Base-by-base conservation (phyloP, 2,888 invertebrate species). In the Rapana venosa region DNA sequence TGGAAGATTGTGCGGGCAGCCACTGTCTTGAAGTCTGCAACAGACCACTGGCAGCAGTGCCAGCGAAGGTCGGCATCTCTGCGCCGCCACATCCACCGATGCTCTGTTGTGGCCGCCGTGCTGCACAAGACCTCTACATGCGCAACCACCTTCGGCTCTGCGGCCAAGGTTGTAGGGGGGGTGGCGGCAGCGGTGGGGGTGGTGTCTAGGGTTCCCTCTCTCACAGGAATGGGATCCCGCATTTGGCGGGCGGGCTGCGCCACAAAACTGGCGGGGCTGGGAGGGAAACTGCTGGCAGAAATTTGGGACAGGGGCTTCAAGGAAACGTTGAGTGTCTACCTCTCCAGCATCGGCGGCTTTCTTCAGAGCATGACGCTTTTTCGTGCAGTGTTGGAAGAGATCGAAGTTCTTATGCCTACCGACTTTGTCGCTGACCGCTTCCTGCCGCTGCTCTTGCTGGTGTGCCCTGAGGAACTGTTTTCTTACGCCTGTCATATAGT, bases 1-100 rank as follows among this genome's bases (percentile, higher is more conserved):
- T 84, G 84, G 88, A 89, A 89, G n/a, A 36, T 89, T 4, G 84
- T 84, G 8, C 84, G 83, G n/a, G 84, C 88, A 15, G 88, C 88
- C n/a, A 70, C 84, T 17, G 85, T 32, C 30, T 70, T 89, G 32
- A 84, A 89, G 35, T 84, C 88, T 26, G 83, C 70, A 15, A 4
- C 36, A 47, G 85, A 89, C 17, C 47, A 84, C 32, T 84, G 81
- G 61, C 84, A 89, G n/a, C 84, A 47, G 5, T 85, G 70, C 36
- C 85, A 85, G 84, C 66, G 32, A 0, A 61, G 66, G 66, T 89
- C 88, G n/a, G 35, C 83, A 2, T 83, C 88, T 26, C 84, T 89
- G 20, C 66, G 84, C 20, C 84, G 66, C 17, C 74, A 85, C 66
- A 56, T 84, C 0, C 17, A 6, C 20, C 35, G 70, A 15, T 85